Evolutionary conservation across 2,113 vertebrate species (phyloP).

Genomic region (Eupsittula cactorum): DNA sequence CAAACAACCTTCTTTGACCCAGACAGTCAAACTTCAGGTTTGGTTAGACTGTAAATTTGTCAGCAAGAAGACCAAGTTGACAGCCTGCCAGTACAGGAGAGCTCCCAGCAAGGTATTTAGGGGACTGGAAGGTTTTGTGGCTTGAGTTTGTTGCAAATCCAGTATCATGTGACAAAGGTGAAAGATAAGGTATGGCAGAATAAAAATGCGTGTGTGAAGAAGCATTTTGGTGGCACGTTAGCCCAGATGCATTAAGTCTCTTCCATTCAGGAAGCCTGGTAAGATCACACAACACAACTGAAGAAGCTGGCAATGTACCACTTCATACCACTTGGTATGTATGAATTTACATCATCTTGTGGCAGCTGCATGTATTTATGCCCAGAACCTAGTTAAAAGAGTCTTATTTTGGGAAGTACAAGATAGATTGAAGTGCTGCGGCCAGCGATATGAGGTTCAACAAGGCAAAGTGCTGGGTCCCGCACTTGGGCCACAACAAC

Average conservation of each 20-base stretch:
- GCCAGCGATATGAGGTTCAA: background rate
- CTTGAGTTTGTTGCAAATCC: background rate
- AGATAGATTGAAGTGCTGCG: background rate
- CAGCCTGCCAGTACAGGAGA: background rate
- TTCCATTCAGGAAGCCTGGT: background rate
- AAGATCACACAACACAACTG: background rate
- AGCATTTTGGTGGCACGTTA: background rate
- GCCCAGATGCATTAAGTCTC: background rate
- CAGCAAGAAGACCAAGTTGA: background rate
- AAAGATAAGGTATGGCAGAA: background rate
- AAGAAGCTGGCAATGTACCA: background rate
- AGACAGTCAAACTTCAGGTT: background rate
- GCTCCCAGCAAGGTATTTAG: accelerated
- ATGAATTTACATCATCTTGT: background rate
- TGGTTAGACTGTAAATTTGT: background rate
- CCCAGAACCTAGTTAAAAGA: background rate
- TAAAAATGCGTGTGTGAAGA: background rate
- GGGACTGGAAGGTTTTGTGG: background rate
- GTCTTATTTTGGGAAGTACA: background rate
- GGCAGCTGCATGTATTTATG: background rate
- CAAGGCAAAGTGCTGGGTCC: background rate
- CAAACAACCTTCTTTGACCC: background rate
- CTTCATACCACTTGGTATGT: background rate
- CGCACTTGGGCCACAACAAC: background rate
- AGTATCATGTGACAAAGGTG: background rate